A percentile compares a stretch with the other conserved stretches of the same genome.
phyloP scores from a whole-genome alignment of 2,797 vertebrate genomes.

The Meda fulgida region DNA sequence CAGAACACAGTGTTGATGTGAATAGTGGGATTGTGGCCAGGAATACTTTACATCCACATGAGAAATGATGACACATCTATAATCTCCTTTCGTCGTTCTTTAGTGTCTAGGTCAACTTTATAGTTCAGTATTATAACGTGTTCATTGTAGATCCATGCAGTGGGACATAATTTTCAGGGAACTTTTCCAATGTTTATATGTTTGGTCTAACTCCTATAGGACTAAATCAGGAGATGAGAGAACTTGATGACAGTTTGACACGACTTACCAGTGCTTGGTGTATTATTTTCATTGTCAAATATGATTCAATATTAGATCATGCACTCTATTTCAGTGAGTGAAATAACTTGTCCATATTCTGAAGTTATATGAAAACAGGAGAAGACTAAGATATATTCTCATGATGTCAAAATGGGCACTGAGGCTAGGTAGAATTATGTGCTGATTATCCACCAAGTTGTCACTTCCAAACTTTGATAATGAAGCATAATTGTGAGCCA shows the following conservation, averaged over 20 bases:
- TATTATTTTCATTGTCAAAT: not conserved
- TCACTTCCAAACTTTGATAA: not conserved
- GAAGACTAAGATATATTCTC: not conserved
- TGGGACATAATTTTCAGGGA: not conserved
- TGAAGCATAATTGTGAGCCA: not conserved
- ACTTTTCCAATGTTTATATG: not conserved
- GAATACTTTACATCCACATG: not conserved
- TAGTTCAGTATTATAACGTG: constrained; percentile 22
- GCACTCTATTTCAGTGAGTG: not conserved
- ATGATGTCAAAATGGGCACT: not conserved
- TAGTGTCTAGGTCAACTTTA: not conserved
- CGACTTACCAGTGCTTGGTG: not conserved
- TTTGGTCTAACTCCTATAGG: constrained; percentile 14
- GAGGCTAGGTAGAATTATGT: not conserved
- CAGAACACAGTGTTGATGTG: not conserved
- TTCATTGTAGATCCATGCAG: constrained; percentile 7
- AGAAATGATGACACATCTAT: not conserved
- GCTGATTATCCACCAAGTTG: not conserved
- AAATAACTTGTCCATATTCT: not conserved
- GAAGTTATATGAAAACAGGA: not conserved
- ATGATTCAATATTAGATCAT: not conserved
- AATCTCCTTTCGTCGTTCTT: not conserved
- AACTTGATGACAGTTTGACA: not conserved
- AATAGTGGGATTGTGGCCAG: not conserved
- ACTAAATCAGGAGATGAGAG: not conserved